A percentile compares a stretch with the other conserved stretches of the same genome.
These are phyloP conservation scores for Siderastrea siderea DNA, from an alignment of 92 coral and sea anemone species.

Conservation along the genomic window DNA sequence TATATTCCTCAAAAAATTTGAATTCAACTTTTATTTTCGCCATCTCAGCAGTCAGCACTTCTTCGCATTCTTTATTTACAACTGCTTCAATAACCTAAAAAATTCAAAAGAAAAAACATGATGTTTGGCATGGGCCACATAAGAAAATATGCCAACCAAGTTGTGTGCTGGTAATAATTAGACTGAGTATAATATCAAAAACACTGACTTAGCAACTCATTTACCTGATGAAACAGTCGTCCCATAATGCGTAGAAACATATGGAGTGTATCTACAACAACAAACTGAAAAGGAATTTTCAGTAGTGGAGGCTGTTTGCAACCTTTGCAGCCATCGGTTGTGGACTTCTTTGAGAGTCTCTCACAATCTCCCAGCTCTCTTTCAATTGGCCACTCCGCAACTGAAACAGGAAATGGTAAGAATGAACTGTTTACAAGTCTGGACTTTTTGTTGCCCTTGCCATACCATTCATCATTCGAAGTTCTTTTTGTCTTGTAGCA, in stretches of 20 bases:
- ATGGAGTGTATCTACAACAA: constrained; percentile 40
- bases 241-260: constrained; percentile 39
- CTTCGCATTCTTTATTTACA: constrained; percentile 20
- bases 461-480: neutral
- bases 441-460: neutral
- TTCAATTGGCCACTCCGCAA: constrained; percentile 61
- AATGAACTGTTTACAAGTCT: neutral
- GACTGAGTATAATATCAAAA: neutral
- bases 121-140: neutral
- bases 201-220: constrained; percentile 2
- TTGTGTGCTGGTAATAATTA: neutral
- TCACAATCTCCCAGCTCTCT: constrained; percentile 17
- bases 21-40: constrained; percentile 14
- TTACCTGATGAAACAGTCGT: constrained; percentile 48
- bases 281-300: constrained; percentile 40
- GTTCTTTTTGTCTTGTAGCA: constrained; percentile 2
- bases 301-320: constrained; percentile 52
- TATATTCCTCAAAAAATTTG: constrained; percentile 37
- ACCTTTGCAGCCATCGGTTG: constrained; percentile 34
- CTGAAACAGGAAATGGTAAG: constrained; percentile 20
- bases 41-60: constrained; percentile 15
- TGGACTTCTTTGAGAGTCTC: constrained; percentile 4
- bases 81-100: constrained; percentile 27
- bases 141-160: neutral
- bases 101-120: neutral